These are phyloP conservation scores for Lamprologus sp. DNA, from an alignment of 2,113 vertebrate genomes.

Conservation along the genomic window DNA sequence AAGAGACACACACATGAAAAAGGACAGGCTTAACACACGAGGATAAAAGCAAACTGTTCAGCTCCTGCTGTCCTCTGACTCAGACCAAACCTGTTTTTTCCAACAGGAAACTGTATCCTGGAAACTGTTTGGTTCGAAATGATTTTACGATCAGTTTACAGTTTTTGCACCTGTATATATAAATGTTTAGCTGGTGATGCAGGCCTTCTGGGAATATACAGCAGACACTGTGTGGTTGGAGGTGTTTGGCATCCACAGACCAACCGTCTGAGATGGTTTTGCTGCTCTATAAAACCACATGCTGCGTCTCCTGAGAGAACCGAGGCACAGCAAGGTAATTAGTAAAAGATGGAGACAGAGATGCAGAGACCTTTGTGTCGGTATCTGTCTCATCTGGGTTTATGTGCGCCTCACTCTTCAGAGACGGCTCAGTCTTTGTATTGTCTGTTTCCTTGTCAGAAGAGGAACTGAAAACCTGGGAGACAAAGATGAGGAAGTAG, in stretches of 20 bases:
- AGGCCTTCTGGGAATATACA: not conserved
- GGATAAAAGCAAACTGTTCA: not conserved
- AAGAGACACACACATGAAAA: not conserved
- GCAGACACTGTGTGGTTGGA: not conserved
- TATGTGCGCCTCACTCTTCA: not conserved
- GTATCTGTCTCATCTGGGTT: not conserved
- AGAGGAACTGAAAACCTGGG: not conserved
- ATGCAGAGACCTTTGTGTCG: not conserved
- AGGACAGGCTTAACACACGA: fast-evolving
- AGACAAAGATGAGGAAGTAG: conserved; percentile 9
- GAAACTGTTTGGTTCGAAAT: not conserved
- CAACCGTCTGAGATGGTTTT: not conserved
- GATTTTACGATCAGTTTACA: not conserved
- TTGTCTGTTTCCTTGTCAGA: not conserved
- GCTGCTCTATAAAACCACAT: not conserved
- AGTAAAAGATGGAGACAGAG: not conserved
- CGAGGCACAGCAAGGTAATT: not conserved
- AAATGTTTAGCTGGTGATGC: not conserved
- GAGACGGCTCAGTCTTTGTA: not conserved
- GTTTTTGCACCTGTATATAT: not conserved
- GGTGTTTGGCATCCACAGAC: not conserved
- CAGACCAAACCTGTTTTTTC: not conserved
- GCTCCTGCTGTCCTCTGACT: not conserved
- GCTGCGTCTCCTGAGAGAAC: not conserved
- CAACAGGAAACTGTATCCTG: not conserved